These are phyloP conservation scores for Tetraneura akinire DNA, from an alignment of 1,140 invertebrate genomes.

Conservation along the genomic window DNA sequence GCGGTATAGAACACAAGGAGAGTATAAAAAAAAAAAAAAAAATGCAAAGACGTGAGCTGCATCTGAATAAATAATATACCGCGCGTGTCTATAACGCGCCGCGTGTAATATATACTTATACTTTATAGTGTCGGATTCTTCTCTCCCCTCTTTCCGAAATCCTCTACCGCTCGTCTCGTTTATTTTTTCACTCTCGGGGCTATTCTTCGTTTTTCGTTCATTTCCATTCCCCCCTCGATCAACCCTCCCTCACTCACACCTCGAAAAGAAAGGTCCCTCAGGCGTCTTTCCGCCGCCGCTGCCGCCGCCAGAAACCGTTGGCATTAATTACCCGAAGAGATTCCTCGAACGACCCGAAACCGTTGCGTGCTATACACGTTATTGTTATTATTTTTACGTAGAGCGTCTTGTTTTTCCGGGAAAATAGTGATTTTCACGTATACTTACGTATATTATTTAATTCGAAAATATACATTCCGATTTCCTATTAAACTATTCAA, in stretches of 20 bases:
- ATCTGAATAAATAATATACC: conserved; percentile 42
- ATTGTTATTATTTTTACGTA: too few species aligned
- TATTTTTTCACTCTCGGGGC: conserved; percentile 30
- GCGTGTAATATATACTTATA: too few species aligned
- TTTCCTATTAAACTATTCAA: too few species aligned
- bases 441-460: too few species aligned
- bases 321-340: conserved; percentile 31
- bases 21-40: background rate
- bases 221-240: background rate
- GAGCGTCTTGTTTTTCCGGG: too few species aligned
- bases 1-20: background rate
- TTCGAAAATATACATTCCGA: too few species aligned
- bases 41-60: conserved; percentile 43
- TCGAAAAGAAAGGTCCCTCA: conserved; percentile 35
- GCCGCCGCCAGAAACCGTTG: conserved; percentile 20
- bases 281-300: conserved; percentile 8
- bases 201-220: background rate
- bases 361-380: background rate
- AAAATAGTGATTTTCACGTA: too few species aligned
- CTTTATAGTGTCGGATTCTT: background rate
- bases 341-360: background rate
- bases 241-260: too few species aligned
- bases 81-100: conserved; percentile 35
- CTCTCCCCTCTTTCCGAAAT: background rate
- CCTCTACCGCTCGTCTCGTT: too few species aligned